Conservation (phyloP, 2,797 vertebrate genomes). For the Coluber constrictor region DNA sequence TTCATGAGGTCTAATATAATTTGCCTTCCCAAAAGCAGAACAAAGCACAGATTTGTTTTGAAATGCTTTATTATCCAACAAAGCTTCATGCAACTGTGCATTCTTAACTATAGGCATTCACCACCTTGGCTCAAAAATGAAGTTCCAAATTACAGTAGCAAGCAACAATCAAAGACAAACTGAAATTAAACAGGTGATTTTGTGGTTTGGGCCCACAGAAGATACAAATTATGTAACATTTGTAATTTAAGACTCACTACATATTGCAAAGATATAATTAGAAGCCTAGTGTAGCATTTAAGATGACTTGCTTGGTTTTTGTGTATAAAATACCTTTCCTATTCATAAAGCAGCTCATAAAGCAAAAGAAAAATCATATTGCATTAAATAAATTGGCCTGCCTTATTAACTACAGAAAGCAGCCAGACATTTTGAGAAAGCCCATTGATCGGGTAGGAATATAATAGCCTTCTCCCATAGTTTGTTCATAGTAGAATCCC, state of each 20-base stretch:
- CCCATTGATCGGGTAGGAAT: too few species aligned
- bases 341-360: not conserved
- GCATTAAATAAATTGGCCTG: not conserved
- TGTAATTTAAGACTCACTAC: not conserved
- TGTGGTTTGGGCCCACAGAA: not conserved
- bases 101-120: constrained; percentile 21
- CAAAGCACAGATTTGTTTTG: not conserved
- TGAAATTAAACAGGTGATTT: not conserved
- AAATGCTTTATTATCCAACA: constrained; percentile 14
- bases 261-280: not conserved
- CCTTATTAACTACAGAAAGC: not conserved
- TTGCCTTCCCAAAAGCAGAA: constrained; percentile 19
- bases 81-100: not conserved
- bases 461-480: not conserved
- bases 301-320: not conserved
- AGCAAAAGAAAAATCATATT: not conserved
- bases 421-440: not conserved
- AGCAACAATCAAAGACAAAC: not conserved
- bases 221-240: constrained; percentile 1
- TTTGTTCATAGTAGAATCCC: not conserved
- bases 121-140: not conserved
- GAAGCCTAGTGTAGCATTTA: not conserved
- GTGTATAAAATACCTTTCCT: not conserved
- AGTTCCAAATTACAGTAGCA: constrained; percentile 3
- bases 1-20: not conserved